Percentiles rank a stretch among this genome's conserved stretches.
Evolutionary conservation across 2,888 invertebrate genomes (phyloP).

Genomic region (Machimus atricapillus): DNA sequence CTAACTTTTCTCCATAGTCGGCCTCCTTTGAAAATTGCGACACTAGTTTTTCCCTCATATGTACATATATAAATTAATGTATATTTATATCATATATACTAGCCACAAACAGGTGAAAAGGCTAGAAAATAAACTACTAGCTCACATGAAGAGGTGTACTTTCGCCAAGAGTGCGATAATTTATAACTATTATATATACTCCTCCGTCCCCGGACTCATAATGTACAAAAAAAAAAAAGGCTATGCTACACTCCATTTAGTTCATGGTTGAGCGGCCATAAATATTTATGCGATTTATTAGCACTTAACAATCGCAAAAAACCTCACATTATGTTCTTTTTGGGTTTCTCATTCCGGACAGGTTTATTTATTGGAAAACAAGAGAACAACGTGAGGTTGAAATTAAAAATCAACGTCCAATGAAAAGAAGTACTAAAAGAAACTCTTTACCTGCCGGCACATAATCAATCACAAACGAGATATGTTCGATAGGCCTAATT

Average conservation of each 20-base stretch:
- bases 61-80: background rate
- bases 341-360: slow-evolving; percentile 6
- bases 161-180: slow-evolving; percentile 26
- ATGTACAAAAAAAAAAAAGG: background rate
- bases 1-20: background rate
- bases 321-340: background rate
- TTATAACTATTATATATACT: background rate
- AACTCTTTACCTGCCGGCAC: background rate
- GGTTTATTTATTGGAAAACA: background rate
- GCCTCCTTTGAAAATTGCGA: slow-evolving; percentile 4
- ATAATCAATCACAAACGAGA: slow-evolving; percentile 5
- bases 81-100: background rate
- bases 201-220: background rate
- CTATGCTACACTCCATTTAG: slow-evolving; percentile 20
- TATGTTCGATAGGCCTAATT: background rate
- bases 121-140: background rate
- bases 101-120: background rate
- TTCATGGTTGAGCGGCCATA: slow-evolving; percentile 20
- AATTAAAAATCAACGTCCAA: background rate
- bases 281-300: slow-evolving; percentile 32
- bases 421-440: background rate
- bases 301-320: slow-evolving; percentile 13
- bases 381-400: background rate
- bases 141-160: background rate
- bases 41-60: background rate